Conservation (phyloP, 35 echinoderm and acorn worm genomes). For the Apostichopus japonicus region DNA sequence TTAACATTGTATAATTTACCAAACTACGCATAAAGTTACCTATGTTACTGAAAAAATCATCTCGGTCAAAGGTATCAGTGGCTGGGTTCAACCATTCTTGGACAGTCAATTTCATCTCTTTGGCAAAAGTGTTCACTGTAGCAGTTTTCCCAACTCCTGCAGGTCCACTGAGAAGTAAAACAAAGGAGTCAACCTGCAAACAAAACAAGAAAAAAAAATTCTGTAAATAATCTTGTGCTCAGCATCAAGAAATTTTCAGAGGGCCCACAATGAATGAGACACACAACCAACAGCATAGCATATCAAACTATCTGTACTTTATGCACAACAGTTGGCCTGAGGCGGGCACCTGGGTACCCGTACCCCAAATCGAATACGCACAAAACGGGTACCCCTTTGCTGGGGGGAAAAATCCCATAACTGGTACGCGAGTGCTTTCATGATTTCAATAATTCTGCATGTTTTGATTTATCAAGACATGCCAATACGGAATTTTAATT, state of each 20-base stretch:
- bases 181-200: slow-evolving; percentile 42
- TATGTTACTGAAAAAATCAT: slow-evolving; percentile 49
- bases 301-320: neutral
- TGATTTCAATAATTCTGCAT: too few relatives aligned
- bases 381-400: too few relatives aligned
- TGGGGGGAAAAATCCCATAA: too few relatives aligned
- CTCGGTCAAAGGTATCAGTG: slow-evolving; percentile 65
- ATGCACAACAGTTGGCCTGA: neutral
- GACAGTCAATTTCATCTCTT: slow-evolving; percentile 78
- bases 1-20: too few relatives aligned
- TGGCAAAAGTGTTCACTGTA: slow-evolving; percentile 75
- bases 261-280: neutral
- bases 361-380: too few relatives aligned
- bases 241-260: neutral
- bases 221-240: neutral
- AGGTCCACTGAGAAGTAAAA: slow-evolving; percentile 86
- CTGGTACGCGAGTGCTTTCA: too few relatives aligned
- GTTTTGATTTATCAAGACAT: too few relatives aligned
- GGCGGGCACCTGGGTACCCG: neutral
- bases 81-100: slow-evolving; percentile 96
- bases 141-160: slow-evolving; percentile 93
- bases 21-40: neutral
- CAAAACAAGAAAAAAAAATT: neutral
- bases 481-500: too few relatives aligned
- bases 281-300: neutral